Evolutionary conservation across 2,113 vertebrate species (phyloP).

Genomic region (Leptobrachium leishanense): DNA sequence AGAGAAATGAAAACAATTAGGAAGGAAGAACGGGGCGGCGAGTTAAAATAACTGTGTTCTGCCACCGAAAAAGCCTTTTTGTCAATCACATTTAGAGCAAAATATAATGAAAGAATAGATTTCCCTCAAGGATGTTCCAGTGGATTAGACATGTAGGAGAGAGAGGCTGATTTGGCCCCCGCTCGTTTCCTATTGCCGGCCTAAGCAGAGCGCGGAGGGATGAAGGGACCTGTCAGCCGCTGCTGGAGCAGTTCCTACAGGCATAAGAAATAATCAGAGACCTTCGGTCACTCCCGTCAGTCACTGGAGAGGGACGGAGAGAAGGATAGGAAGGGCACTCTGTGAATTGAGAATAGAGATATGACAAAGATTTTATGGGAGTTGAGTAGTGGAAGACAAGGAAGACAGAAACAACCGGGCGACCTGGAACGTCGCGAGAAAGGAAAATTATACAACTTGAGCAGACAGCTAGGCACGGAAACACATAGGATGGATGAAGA

Average conservation of each 20-base stretch:
- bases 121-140: conserved; percentile 48
- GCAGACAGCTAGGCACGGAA: background rate
- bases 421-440: background rate
- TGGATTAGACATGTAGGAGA: conserved; percentile 44
- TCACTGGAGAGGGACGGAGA: conserved; percentile 9
- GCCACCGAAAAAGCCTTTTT: conserved; percentile 44
- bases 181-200: conserved; percentile 9
- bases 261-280: conserved; percentile 33
- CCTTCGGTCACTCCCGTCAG: conserved; percentile 36
- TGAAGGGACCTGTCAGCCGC: conserved; percentile 30
- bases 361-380: conserved; percentile 4
- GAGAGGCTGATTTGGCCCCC: conserved; percentile 9
- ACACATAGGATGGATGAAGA: background rate
- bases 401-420: background rate
- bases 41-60: conserved; percentile 44
- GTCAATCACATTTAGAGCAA: conserved; percentile 48
- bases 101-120: conserved; percentile 49
- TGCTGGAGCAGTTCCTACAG: conserved; percentile 15
- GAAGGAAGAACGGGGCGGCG: conserved; percentile 19
- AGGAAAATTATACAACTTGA: background rate
- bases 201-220: conserved; percentile 3
- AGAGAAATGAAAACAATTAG: conserved; percentile 50
- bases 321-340: background rate
- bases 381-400: conserved; percentile 5
- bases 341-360: conserved; percentile 2